These are phyloP conservation scores for Crenuchus spilurus DNA, from an alignment of 2,797 vertebrate genomes.

Conservation along the genomic window DNA sequence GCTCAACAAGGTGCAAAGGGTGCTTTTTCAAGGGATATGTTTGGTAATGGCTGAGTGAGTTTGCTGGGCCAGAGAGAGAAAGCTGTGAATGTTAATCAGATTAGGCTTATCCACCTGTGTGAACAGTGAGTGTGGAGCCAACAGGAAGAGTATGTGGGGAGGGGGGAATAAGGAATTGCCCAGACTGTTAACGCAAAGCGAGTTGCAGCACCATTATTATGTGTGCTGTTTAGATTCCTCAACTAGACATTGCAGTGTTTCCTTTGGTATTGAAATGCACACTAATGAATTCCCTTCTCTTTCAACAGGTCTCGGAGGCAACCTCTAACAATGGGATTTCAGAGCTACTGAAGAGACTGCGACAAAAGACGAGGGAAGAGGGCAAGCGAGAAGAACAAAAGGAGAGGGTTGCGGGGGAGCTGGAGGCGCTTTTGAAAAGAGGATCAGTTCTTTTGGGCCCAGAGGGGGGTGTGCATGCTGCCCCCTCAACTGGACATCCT, in stretches of 20 bases:
- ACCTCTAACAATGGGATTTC: conserved; percentile 63
- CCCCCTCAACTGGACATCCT: conserved; percentile 65
- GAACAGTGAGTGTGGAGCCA: conserved; percentile 38
- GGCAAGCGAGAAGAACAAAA: conserved; percentile 52
- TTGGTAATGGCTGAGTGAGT: conserved; percentile 48
- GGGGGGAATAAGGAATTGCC: conserved; percentile 23
- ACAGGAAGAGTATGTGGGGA: conserved; percentile 27
- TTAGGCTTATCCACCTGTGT: conserved; percentile 61
- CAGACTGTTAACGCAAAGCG: conserved; percentile 19
- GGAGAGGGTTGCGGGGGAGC: conserved; percentile 42
- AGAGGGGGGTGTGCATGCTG: conserved; percentile 70
- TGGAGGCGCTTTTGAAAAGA: conserved; percentile 44
- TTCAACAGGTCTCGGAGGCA: conserved; percentile 67
- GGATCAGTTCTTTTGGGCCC: conserved; percentile 53
- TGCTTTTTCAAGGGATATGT: conserved; percentile 40
- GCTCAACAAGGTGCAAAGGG: conserved; percentile 16
- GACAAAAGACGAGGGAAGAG: conserved; percentile 54
- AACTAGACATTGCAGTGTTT: conserved; percentile 27
- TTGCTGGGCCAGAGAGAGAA: conserved; percentile 36
- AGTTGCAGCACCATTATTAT: not conserved
- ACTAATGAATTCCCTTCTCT: conserved; percentile 54
- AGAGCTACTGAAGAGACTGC: conserved; percentile 61
- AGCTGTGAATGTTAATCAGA: conserved; percentile 65
- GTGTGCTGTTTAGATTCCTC: conserved; percentile 17
- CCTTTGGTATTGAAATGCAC: conserved; percentile 41